Evolutionary conservation across 2,888 invertebrate genomes (phyloP), one percentile per base, ranked within the genome.

Genomic region (Troglohyphantes excavatus): DNA sequence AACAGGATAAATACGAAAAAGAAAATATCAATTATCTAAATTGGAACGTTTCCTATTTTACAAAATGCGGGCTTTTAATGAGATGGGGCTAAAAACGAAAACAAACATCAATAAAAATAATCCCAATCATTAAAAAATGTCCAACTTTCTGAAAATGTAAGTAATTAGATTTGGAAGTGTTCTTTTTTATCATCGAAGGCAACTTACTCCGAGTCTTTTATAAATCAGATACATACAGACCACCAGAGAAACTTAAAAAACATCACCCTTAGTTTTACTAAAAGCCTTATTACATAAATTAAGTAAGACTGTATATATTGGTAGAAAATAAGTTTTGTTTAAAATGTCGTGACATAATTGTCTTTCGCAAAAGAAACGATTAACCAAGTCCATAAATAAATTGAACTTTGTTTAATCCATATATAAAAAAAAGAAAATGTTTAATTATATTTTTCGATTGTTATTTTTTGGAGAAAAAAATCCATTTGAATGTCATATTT

Each of bases 11-110:
- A 11, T 7, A n/a, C 39, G 9, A 39, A 39, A 68, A 43, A 72
- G 59, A 46, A 81, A 82, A 82, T 72, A 82, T 82, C 82, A 82
- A 82, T 82, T 82, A 82, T 53, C 70, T 61, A 72, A 82, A 82
- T 82, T 82, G 82, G 43, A 23, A 59, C 39, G 59, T 19, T 61
- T 59, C 46, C 82, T 70, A 82, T 70, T 82, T 82, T 72, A 61
- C 23, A 70, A 82, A 82, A 72, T 72, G 70, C 39, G 59, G 9
- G 26, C 7, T 17, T 29, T 43, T 82, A 82, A 82, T 61, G 82
- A 82, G 82, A 82, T 53, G 72, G 23, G 59, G 13, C 19, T 5
- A 26, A 39, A 61, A 82, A 39, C 19, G 29, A 29, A 81, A 81
- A 53, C 39, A 72, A 63, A 59, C 23, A 72, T 23, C 33, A 81